phyloP scores from a whole-genome alignment of 2,797 vertebrate species.

The Vespertilio murinus region DNA sequence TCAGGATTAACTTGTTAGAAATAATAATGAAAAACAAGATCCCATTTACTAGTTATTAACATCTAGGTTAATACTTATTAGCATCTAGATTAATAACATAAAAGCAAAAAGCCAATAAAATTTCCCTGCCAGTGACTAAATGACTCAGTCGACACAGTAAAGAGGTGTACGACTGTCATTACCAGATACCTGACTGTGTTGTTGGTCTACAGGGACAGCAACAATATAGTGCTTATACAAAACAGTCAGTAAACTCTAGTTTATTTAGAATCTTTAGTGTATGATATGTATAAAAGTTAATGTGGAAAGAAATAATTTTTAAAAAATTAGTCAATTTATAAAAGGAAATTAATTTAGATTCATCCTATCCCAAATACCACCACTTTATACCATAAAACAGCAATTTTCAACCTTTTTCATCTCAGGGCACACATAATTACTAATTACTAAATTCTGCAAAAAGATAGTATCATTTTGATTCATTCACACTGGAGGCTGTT shows the following conservation, averaged over 20 bases:
- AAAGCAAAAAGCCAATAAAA: not conserved
- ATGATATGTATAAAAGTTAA: not conserved
- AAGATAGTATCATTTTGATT: not conserved
- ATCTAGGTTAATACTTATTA: not conserved
- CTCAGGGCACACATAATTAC: not conserved
- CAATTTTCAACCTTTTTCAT: not conserved
- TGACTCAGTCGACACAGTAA: not conserved
- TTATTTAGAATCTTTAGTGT: not conserved
- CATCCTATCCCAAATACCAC: not conserved
- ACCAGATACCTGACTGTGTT: not conserved
- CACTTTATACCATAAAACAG: not conserved
- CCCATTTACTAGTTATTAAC: not conserved
- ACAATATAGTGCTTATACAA: not conserved
- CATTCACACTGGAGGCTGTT: not conserved
- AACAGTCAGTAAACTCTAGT: not conserved
- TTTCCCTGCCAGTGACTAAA: not conserved
- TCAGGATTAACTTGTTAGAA: slow-evolving; percentile 7
- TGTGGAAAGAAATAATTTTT: not conserved
- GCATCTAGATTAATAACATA: slow-evolving; percentile 21
- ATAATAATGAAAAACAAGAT: not conserved
- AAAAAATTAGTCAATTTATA: not conserved
- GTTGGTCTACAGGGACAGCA: not conserved
- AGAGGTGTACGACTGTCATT: not conserved
- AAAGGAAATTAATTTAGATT: not conserved
- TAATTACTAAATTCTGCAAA: not conserved